Conservation (phyloP, 2,888 invertebrate species). For the Lepidocyrtoides sp. region DNA sequence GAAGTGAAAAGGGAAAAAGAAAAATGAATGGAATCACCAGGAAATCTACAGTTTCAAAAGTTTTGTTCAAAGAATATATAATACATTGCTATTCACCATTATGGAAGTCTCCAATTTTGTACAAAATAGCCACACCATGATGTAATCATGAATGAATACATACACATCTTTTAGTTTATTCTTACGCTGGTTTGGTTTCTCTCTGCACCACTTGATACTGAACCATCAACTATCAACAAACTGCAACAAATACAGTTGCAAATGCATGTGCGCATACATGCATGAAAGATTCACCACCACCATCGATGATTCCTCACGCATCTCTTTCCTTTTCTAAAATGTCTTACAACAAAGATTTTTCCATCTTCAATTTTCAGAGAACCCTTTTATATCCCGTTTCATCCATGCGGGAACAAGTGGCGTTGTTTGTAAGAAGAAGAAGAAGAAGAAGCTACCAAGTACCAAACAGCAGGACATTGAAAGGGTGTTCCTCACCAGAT, state of each 20-base stretch:
- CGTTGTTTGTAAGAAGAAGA: neutral
- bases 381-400: neutral
- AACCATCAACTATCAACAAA: constrained; percentile 25
- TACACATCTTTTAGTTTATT: neutral
- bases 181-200: constrained; percentile 10
- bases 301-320: constrained; percentile 39
- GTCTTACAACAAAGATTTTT: constrained; percentile 35
- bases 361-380: neutral
- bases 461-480: constrained; percentile 45
- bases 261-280: constrained; percentile 21
- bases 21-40: constrained; percentile 30
- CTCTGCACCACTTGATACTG: neutral
- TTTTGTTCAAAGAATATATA: neutral
- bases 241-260: constrained; percentile 28
- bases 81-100: neutral
- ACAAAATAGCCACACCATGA: neutral
- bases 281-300: constrained; percentile 12
- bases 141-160: neutral
- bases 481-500: constrained; percentile 54
- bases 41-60: neutral
- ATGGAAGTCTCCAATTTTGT: constrained; percentile 8
- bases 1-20: constrained; percentile 44
- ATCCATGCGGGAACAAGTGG: constrained; percentile 45
- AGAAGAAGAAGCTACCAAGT: no score
- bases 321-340: neutral